Evolutionary conservation across 1,140 invertebrate genomes (phyloP), one percentile per base, ranked within the genome.

Genomic region (Nilaparvata lugens): DNA sequence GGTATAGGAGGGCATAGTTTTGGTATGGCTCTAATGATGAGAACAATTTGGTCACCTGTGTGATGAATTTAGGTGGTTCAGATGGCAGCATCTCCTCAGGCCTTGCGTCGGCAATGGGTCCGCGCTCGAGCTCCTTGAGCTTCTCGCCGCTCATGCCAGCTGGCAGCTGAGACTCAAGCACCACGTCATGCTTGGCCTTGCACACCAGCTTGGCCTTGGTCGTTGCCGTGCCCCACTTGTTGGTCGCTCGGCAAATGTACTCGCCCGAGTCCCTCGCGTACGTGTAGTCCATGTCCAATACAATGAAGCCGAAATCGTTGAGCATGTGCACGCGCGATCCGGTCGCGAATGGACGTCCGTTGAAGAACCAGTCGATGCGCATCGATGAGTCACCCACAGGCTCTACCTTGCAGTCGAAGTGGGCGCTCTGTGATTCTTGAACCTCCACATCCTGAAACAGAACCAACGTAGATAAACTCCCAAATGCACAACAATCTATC

Each of bases 311-410:
- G 73, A 95, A 95, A 68, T 97, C 93, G 72, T 95, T 91, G 18
- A 93, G 81, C 73, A 89, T 90, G 70, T 93, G 91, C 3, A 96
- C 89, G 62, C 94, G 78, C 13, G 90, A 93, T 14, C 91, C 90
- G 23, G 88, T 93, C 0, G 85, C 88, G 68, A 96, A 87, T 25
- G 91, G 90, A 66, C 84, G 81, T 16, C 93, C 93, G 74, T 96
- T 94, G 65, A 89, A 86, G 82, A 88, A 95, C 93, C 94, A 97
- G 72, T 96, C 92, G 64, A 95, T 92, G 40, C 88, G 80, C 88
- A 94, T 91, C 1, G 85, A 84, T 7, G 90, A 79, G 75, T 95
- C 92, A 56, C 86, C 86, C 0, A 87, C 83, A 6, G 92, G 92
- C 70, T 94, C 91, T 0, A 95, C 88, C 42, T 89, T 81, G 69